These are phyloP conservation scores for Falco rusticolus DNA, from an alignment of 2,797 vertebrate species.

Conservation along the genomic window DNA sequence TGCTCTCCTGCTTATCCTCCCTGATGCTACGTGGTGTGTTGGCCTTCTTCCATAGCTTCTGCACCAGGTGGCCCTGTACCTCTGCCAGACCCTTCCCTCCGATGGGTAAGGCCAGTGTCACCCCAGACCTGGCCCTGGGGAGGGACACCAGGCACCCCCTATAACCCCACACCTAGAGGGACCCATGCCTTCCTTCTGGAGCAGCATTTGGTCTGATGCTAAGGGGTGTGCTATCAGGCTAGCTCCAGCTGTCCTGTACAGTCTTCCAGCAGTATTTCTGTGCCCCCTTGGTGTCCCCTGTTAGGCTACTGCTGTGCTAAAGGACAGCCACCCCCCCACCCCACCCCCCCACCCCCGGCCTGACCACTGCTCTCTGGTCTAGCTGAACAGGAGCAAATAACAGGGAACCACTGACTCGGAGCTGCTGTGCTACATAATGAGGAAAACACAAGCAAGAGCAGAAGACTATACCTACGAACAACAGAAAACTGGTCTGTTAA, in stretches of 20 bases:
- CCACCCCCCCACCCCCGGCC: too few relatives aligned
- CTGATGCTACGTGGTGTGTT: neutral
- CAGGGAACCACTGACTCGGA: neutral
- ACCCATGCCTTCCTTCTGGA: accelerated
- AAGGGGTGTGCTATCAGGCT: accelerated
- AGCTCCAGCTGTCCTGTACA: neutral
- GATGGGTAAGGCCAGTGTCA: neutral
- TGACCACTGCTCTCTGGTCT: neutral
- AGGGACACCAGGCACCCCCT: neutral
- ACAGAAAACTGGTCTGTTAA: neutral
- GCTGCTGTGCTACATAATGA: neutral
- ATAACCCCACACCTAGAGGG: too few relatives aligned
- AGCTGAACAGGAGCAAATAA: neutral
- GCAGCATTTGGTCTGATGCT: neutral
- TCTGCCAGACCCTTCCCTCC: neutral
- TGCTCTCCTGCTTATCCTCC: neutral
- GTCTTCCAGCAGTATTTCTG: neutral
- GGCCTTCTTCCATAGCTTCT: neutral
- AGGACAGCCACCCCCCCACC: neutral
- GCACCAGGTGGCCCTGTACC: neutral
- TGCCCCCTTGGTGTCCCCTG: neutral
- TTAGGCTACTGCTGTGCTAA: neutral
- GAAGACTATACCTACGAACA: neutral
- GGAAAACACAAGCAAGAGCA: neutral
- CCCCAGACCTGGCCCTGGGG: neutral